A percentile compares a stretch with the other conserved stretches of the same genome.
These are phyloP conservation scores for Meghimatium bilineatum DNA, from an alignment of 2,888 invertebrate genomes.

Conservation along the genomic window DNA sequence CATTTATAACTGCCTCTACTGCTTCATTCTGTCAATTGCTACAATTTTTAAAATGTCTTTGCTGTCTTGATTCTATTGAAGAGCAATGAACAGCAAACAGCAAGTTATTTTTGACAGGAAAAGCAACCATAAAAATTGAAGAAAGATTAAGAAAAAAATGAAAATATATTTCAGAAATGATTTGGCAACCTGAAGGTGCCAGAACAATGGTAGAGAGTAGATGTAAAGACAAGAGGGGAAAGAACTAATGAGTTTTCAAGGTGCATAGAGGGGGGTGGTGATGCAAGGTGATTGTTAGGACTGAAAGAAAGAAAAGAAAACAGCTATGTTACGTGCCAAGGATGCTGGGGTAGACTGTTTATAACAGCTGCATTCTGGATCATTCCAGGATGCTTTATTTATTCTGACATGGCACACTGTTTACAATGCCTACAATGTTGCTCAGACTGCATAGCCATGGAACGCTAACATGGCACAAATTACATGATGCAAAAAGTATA, in stretches of 20 bases:
- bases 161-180: neutral
- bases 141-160: neutral
- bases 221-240: neutral
- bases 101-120: slow-evolving; percentile 33
- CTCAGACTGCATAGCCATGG: too few species aligned
- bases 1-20: neutral
- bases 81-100: neutral
- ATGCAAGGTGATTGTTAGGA: neutral
- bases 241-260: neutral
- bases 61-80: neutral
- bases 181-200: neutral
- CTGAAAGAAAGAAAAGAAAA: neutral
- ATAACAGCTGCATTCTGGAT: slow-evolving; percentile 4
- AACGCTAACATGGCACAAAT: too few species aligned
- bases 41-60: neutral
- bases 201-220: neutral
- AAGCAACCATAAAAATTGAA: slow-evolving; percentile 32
- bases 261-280: neutral
- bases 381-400: neutral
- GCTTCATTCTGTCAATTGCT: neutral
- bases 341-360: neutral
- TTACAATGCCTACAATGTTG: neutral
- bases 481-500: too few species aligned
- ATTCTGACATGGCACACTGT: slow-evolving; percentile 4
- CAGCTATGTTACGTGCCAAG: neutral